Evolutionary conservation across 2,888 invertebrate genomes (phyloP).

Genomic region (Drosophila gaucha): DNA sequence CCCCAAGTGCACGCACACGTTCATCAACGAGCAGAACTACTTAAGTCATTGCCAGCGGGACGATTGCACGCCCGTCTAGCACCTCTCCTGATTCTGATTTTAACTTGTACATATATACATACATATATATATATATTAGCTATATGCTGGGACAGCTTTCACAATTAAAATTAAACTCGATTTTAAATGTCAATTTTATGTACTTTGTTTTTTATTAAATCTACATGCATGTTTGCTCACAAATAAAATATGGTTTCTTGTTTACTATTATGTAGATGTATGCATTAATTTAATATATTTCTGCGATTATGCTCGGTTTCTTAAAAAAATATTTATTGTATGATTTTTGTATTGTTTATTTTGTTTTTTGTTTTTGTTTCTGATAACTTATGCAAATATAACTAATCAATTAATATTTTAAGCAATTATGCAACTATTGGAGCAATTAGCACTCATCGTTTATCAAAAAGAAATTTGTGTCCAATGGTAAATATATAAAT

Average conservation of each 20-base stretch:
- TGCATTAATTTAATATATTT: slow-evolving; percentile 66
- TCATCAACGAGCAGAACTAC: slow-evolving; percentile 71
- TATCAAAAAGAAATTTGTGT: slow-evolving; percentile 40
- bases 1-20: slow-evolving; percentile 70
- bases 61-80: slow-evolving; percentile 63
- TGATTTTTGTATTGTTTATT: slow-evolving; percentile 35
- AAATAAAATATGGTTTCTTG: slow-evolving; percentile 70
- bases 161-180: slow-evolving; percentile 25
- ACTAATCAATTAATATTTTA: slow-evolving; percentile 51
- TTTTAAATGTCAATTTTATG: slow-evolving; percentile 43
- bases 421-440: slow-evolving; percentile 56
- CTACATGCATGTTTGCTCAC: slow-evolving; percentile 78
- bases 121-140: neutral
- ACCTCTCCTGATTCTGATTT: neutral
- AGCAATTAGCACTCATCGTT: slow-evolving; percentile 59
- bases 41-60: slow-evolving; percentile 58
- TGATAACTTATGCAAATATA: slow-evolving; percentile 53
- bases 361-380: slow-evolving; percentile 9
- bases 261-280: slow-evolving; percentile 73
- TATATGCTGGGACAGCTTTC: neutral
- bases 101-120: slow-evolving; percentile 23
- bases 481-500: slow-evolving; percentile 38
- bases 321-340: slow-evolving; percentile 80
- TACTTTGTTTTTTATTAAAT: slow-evolving; percentile 71
- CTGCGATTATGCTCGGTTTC: slow-evolving; percentile 68